Evolutionary conservation across 2,797 vertebrate genomes (phyloP).

Genomic region (Tiaroga cobitis): DNA sequence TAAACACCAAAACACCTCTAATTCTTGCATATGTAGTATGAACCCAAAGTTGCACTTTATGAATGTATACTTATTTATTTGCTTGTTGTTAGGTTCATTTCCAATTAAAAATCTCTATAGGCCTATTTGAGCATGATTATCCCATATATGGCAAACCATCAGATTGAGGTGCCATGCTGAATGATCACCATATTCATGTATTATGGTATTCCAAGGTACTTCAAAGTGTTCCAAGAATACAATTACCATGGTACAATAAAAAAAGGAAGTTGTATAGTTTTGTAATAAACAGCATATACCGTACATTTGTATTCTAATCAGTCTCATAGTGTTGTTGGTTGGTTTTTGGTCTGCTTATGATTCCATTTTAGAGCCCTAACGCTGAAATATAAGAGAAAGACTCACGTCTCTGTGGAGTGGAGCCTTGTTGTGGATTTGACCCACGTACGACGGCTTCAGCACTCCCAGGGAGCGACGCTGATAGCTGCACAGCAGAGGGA

Average conservation of each 20-base stretch:
- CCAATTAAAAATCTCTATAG: not conserved
- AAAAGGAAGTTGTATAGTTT: not conserved
- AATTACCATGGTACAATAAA: not conserved
- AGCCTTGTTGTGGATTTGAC: constrained; percentile 54
- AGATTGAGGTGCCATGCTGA: not conserved
- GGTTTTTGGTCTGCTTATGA: not conserved
- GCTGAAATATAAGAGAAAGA: constrained; percentile 15
- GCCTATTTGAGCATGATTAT: not conserved
- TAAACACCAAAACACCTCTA: not conserved
- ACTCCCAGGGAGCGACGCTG: constrained; percentile 37
- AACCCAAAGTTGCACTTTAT: not conserved
- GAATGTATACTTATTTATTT: not conserved
- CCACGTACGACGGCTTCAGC: constrained; percentile 34
- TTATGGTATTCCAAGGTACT: not conserved
- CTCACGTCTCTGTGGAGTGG: constrained; percentile 3
- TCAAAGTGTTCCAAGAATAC: not conserved
- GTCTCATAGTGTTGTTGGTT: not conserved
- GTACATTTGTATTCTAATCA: not conserved
- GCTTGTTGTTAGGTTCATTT: not conserved
- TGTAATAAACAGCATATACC: not conserved
- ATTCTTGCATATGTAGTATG: not conserved
- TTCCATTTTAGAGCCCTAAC: not conserved
- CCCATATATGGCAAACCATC: not conserved
- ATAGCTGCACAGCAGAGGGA: constrained; percentile 56
- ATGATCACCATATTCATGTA: not conserved